Evolutionary conservation across 1,140 invertebrate genomes (phyloP), one percentile per base, ranked within the genome.

Genomic region (Acromyrmex charruanus): DNA sequence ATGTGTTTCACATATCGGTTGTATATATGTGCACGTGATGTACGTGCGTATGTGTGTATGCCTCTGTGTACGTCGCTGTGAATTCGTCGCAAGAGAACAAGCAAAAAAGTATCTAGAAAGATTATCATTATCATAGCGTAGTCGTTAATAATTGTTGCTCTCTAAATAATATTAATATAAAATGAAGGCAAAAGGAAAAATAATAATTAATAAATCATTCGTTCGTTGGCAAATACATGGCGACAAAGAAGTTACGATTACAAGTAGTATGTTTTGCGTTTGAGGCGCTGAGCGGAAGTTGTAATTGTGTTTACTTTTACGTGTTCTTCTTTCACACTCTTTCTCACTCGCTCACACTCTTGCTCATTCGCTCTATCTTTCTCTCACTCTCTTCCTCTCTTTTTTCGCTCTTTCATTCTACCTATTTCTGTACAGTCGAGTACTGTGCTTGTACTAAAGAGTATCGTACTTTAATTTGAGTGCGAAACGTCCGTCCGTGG

Each of bases 171-270:
- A 94, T 92, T 94, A 90, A 93, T 93, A 94, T 94, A 93, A 94
- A 94, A 94, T 95, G 92, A 88, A 93, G 91, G 94, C 87, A 93
- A 94, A 93, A 93, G 92, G 53, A 89, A 88, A 84, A 85, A 82
- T 79, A 91, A 89, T 89, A 89, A 90, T 84, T 87, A 91, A 92
- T 91, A 88, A 89, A 92, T 93, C 88, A 93, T 94, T 63, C 93
- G 88, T 95, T 95, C 93, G 94, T 95, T 95, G 94, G 94, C 94
- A 95, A 95, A 95, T 95, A 95, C 94, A 95, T 95, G 95, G 95
- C 94, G 94, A 93, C 85, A 95, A 94, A 93, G 82, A 92, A 94
- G 90, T 93, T 93, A 95, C 89, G 92, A 94, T 94, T 95, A 95
- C 90, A 93, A 94, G 81, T 93, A 82, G 80, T 91, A 92, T 90